Conservation (phyloP, 2,113 vertebrate genomes). For the Passerina amoena region DNA sequence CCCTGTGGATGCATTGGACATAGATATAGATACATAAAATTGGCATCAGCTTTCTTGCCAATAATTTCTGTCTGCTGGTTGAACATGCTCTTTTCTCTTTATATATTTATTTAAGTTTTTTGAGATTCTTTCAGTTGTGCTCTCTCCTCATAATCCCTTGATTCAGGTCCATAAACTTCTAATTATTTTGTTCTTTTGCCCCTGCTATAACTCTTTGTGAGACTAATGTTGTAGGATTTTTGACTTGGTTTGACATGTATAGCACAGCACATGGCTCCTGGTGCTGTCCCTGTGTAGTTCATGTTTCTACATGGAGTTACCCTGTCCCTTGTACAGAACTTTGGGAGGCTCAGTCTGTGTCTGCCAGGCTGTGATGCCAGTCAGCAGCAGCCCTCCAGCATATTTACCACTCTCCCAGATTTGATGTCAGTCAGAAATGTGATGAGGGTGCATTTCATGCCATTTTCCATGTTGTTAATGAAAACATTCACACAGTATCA, state of each 20-base stretch:
- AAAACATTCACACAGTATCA: not conserved
- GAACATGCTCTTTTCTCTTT: not conserved
- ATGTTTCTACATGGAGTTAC: not conserved
- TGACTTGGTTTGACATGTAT: not conserved
- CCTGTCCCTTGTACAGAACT: not conserved
- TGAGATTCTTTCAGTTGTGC: not conserved
- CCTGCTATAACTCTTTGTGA: not conserved
- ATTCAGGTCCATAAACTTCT: not conserved
- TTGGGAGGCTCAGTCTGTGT: not conserved
- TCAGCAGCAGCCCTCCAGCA: fast-evolving
- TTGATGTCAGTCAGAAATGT: not conserved
- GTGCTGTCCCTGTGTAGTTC: not conserved
- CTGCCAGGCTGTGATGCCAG: not conserved
- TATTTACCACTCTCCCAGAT: not conserved
- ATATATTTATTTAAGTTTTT: not conserved
- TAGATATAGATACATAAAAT: not conserved
- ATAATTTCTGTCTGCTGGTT: not conserved
- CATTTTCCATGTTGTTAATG: not conserved
- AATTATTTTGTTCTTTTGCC: not conserved
- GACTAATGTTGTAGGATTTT: not conserved
- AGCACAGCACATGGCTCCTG: not conserved
- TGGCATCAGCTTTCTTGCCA: not conserved
- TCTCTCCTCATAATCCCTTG: not conserved
- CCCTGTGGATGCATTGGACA: not conserved
- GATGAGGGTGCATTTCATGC: not conserved